Conservation (phyloP, 2,888 invertebrate genomes). For the Mesorhabditis sp. region DNA sequence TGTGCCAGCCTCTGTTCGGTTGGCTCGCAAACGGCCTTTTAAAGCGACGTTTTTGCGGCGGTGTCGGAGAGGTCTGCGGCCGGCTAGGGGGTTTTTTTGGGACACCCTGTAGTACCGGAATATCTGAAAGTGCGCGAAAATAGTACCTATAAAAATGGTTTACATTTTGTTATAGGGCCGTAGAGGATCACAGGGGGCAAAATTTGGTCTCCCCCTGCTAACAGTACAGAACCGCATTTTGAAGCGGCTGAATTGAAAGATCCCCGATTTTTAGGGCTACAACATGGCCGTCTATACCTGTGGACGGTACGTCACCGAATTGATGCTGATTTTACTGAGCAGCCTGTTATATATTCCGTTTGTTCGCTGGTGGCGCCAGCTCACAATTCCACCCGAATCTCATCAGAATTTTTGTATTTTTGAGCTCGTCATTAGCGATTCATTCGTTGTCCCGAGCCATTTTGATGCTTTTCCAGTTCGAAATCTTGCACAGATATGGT, state of each 20-base stretch:
- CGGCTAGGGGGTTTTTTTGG: too few relatives aligned
- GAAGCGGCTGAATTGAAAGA: neutral
- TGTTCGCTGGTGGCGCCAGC: neutral
- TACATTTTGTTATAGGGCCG: too few relatives aligned
- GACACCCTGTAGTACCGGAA: too few relatives aligned
- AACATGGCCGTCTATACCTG: neutral
- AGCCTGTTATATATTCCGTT: neutral
- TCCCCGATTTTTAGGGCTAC: neutral
- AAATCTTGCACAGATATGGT: constrained; percentile 1
- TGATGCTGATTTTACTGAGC: neutral
- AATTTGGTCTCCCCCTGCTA: too few relatives aligned
- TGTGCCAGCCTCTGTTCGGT: too few relatives aligned
- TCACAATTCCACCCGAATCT: constrained; percentile 2
- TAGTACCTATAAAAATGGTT: too few relatives aligned
- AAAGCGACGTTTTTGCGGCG: too few relatives aligned
- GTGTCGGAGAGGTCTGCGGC: too few relatives aligned
- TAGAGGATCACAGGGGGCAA: too few relatives aligned
- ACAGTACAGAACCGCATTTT: neutral
- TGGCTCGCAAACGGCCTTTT: too few relatives aligned
- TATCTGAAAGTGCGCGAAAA: too few relatives aligned
- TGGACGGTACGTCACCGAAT: neutral
- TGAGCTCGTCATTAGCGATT: neutral
- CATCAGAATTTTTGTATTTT: neutral
- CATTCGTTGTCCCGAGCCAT: neutral
- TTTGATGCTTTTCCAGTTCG: neutral